These are phyloP conservation scores for Acanthosepion esculentum DNA, from an alignment of 2,888 invertebrate genomes.

Conservation along the genomic window DNA sequence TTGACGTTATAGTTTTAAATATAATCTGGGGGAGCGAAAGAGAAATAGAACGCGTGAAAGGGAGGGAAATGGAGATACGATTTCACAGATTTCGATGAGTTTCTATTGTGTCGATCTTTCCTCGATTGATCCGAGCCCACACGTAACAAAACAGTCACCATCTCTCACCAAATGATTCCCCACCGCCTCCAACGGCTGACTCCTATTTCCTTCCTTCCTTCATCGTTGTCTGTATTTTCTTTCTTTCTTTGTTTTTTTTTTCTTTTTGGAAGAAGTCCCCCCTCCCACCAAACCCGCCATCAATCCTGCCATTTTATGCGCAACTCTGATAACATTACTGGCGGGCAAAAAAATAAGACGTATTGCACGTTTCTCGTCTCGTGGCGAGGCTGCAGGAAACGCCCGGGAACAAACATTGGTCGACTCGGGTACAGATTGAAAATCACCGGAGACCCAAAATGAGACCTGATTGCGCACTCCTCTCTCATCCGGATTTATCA, in stretches of 20 bases:
- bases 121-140: too few species aligned
- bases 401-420: background rate
- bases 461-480: background rate
- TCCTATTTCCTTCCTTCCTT: background rate
- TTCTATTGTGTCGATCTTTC: too few species aligned
- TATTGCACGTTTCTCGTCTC: background rate
- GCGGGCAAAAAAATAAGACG: too few species aligned
- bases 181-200: background rate
- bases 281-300: too few species aligned
- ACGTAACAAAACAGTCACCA: too few species aligned
- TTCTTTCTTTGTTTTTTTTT: too few species aligned
- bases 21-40: background rate
- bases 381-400: conserved; percentile 7
- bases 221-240: too few species aligned
- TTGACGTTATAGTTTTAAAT: too few species aligned
- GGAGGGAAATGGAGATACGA: background rate
- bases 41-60: background rate
- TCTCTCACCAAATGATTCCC: too few species aligned
- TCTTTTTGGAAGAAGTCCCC: too few species aligned
- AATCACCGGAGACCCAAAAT: background rate
- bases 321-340: background rate
- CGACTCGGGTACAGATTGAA: background rate
- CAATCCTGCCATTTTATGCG: too few species aligned
- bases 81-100: too few species aligned
- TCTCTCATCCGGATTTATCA: background rate